phyloP scores from a whole-genome alignment of 2,888 invertebrate genomes.

The Ormyrus rosae region DNA sequence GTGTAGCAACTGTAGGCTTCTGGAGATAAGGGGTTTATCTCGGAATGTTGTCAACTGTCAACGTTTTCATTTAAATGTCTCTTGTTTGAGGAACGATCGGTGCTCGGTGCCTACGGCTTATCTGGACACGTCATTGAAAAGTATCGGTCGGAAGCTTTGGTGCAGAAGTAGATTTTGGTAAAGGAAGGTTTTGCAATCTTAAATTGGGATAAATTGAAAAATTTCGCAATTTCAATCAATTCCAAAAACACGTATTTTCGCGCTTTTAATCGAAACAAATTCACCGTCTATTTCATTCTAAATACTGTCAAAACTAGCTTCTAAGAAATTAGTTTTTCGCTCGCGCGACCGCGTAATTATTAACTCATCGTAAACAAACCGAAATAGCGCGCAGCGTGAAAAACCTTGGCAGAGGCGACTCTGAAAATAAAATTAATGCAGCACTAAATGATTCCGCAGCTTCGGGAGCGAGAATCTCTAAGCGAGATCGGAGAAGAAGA shows the following conservation, averaged over 20 bases:
- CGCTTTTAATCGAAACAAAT: too few species aligned
- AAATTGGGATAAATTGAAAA: neutral
- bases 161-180: too few species aligned
- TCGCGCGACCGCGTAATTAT: too few species aligned
- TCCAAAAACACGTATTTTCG: too few species aligned
- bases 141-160: too few species aligned
- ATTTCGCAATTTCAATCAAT: neutral
- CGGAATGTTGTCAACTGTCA: neutral
- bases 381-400: neutral
- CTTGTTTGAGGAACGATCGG: neutral
- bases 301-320: too few species aligned
- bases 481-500: neutral
- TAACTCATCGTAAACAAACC: too few species aligned
- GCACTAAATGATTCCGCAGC: conserved; percentile 8
- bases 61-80: neutral
- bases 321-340: too few species aligned
- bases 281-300: too few species aligned
- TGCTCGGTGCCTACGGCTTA: conserved; percentile 3
- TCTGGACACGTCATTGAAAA: conserved; percentile 8
- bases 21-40: conserved; percentile 35
- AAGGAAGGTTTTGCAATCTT: too few species aligned
- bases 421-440: neutral
- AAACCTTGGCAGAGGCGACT: neutral
- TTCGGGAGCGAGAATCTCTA: neutral
- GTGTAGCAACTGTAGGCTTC: neutral